These are phyloP conservation scores for Scomber japonicus DNA, from an alignment of 2,113 vertebrate species.

Conservation along the genomic window DNA sequence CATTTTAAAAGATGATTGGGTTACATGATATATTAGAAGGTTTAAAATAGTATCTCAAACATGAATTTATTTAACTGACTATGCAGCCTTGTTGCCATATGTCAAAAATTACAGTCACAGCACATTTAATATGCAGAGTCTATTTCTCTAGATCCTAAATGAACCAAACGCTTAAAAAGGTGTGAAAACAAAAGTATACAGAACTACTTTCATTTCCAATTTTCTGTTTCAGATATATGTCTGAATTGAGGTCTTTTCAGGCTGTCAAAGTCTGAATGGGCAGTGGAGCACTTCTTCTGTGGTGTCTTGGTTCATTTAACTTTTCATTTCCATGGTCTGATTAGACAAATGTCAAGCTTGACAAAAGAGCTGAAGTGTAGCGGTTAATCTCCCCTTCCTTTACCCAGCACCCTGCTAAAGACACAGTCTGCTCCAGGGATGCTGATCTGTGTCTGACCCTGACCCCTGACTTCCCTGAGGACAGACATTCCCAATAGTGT, in stretches of 20 bases:
- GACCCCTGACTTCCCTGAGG: slow-evolving; percentile 46
- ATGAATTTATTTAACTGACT: slow-evolving; percentile 3
- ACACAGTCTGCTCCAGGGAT: slow-evolving; percentile 35
- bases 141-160: neutral
- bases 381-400: neutral
- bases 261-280: neutral
- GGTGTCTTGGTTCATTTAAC: slow-evolving; percentile 32
- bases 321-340: slow-evolving; percentile 21
- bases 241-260: neutral
- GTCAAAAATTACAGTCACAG: neutral
- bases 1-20: neutral
- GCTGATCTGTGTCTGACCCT: slow-evolving; percentile 55
- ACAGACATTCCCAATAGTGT: slow-evolving; percentile 1
- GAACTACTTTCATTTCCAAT: too few relatives aligned
- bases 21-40: slow-evolving; percentile 25
- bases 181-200: neutral
- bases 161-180: neutral
- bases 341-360: slow-evolving; percentile 25
- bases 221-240: neutral
- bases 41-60: slow-evolving; percentile 7
- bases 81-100: neutral
- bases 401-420: neutral
- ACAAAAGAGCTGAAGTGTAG: neutral
- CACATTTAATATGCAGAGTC: neutral
- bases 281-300: neutral